Base-by-base conservation (phyloP, 2,113 vertebrate species). In the Mustela lutreola region DNA sequence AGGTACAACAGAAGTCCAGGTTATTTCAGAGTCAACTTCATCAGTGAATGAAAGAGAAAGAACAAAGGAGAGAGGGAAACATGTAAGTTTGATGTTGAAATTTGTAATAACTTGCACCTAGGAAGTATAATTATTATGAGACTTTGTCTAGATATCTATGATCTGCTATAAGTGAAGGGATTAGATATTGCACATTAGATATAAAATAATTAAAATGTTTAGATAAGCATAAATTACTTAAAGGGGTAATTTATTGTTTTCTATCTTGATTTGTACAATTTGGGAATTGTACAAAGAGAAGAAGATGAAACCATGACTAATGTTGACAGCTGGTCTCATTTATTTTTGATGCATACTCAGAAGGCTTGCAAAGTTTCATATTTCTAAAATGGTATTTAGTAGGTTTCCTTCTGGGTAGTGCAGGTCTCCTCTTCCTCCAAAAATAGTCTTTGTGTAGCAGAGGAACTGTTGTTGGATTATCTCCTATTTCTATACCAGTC, bases 171-270 rank as follows among this genome's bases (percentile, higher is more conserved):
- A 93, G 7, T 48, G 11, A 7, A 6, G 8, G 21, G 2, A 1
- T 45, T 80, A 26, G 62, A 90, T 19, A 39, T 86, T 83, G 1
- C 7, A 83, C 3, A 28, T 80, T 36, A 21, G 8, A 39, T 9
- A 33, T 81, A 65, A 84, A 88, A 75, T 28, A 93, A 90, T 53
- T 86, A 56, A 79, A 93, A n/a, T 84, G 58, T 42, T 33, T 67
- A 39, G 3, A 14, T 75, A 11, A 83, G n/a, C 39, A 76, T 62
- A 56, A 36, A 26, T 93, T 53, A 65, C n/a, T 82, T 50, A 14
- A 78, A 67, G 7, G 50, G 11, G 0, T 21, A 67, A 5, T 28
- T 82, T 84, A 33, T 71, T 62, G 12, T 81, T 78, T 86, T 89
- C 15, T 81, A 0, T 58, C 56, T 82, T 78, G 24, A 73, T 78